Percentiles rank a stretch among this genome's conserved stretches.
phyloP scores from a whole-genome alignment of 2,797 vertebrate species.

The Mionectes olivaceus region DNA sequence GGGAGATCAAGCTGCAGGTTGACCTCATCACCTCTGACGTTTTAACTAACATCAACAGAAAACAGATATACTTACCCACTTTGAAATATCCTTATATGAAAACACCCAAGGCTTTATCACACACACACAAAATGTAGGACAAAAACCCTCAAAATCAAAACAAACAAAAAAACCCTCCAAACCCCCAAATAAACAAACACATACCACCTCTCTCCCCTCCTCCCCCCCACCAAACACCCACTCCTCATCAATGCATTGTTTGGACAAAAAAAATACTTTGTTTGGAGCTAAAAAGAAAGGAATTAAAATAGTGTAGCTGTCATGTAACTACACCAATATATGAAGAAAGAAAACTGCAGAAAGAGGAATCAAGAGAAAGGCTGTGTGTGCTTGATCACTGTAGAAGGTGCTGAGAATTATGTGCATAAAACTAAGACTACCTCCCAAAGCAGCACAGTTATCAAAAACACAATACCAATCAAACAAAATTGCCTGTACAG shows the following conservation, averaged over 20 bases:
- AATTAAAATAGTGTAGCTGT: background rate
- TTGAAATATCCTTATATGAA: background rate
- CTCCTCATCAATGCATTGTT: background rate
- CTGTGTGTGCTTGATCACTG: background rate
- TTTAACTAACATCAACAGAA: background rate
- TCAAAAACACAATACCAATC: background rate
- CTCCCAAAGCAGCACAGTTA: background rate
- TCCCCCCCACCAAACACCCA: background rate
- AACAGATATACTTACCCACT: background rate
- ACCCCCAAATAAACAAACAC: background rate
- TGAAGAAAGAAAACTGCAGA: background rate
- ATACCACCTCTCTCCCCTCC: background rate
- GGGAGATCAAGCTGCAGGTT: background rate
- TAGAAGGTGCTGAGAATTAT: background rate
- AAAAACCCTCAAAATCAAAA: background rate
- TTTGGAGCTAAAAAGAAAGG: background rate
- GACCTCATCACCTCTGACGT: background rate
- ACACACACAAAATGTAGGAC: background rate
- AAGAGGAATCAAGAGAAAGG: background rate
- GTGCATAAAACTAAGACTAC: background rate
- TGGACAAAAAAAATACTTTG: background rate
- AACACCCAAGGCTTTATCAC: background rate
- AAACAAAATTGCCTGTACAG: constrained; percentile 8
- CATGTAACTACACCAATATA: background rate
- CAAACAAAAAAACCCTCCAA: background rate